phyloP scores from a whole-genome alignment of 2,888 invertebrate genomes.

The Drosophila sordidula region DNA sequence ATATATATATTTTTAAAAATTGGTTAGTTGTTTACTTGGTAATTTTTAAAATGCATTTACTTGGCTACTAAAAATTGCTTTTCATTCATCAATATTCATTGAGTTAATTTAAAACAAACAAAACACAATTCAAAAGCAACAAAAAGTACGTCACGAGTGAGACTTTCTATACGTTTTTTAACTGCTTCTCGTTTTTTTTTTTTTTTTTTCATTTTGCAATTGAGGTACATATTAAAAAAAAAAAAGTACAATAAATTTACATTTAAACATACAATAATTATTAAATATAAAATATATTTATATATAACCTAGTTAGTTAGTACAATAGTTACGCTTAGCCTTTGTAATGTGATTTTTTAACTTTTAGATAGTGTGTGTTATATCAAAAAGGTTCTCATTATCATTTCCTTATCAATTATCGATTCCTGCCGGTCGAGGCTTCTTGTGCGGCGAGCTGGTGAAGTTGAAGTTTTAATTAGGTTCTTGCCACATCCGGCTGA shows the following conservation, averaged over 20 bases:
- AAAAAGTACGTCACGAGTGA: slow-evolving; percentile 22
- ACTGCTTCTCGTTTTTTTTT: background rate
- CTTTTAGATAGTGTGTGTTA: slow-evolving; percentile 29
- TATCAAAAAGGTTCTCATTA: slow-evolving; percentile 39
- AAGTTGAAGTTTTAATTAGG: slow-evolving; percentile 1
- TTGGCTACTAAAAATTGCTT: slow-evolving; percentile 65
- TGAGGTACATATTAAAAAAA: slow-evolving; percentile 79
- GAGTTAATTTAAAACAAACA: slow-evolving; percentile 26
- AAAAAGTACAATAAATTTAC: slow-evolving; percentile 70
- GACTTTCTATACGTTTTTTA: slow-evolving; percentile 13
- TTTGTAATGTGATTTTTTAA: slow-evolving; percentile 13
- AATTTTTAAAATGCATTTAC: slow-evolving; percentile 72
- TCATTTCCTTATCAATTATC: slow-evolving; percentile 53
- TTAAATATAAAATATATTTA: slow-evolving; percentile 69
- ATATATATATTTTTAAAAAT: slow-evolving; percentile 61
- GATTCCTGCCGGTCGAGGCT: slow-evolving; percentile 49
- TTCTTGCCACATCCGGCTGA: slow-evolving; percentile 2
- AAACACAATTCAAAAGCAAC: slow-evolving; percentile 36
- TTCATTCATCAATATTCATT: slow-evolving; percentile 33
- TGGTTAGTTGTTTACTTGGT: slow-evolving; percentile 69
- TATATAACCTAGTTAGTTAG: slow-evolving; percentile 75
- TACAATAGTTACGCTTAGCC: slow-evolving; percentile 59
- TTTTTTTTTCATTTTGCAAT: slow-evolving; percentile 36
- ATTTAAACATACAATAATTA: slow-evolving; percentile 78
- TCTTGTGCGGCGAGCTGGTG: slow-evolving; percentile 5